Evolutionary conservation across 2,113 vertebrate species (phyloP), one percentile per base, ranked within the genome.

Genomic region (Phrynocephalus versicolor): DNA sequence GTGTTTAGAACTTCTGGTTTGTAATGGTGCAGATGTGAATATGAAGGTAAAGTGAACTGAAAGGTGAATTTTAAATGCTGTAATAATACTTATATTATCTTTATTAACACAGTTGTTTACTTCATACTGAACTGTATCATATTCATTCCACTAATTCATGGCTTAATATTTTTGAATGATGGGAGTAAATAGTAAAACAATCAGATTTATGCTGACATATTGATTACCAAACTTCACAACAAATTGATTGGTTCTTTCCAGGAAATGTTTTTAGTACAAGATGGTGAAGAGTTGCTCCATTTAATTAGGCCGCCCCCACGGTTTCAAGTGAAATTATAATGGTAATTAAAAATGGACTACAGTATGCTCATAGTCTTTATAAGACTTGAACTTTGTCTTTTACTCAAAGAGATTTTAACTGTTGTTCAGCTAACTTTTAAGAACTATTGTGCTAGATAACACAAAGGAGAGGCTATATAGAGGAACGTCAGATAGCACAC

Each of bases 1-100:
- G 82, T 99, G 99, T 91, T 96, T 99, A 95, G 98, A 99, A 94
- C 97, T 99, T 65, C 95, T 99, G n/a, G 97, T 99, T 88, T 97
- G 97, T 93, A 99, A 98, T 3, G 97, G 98, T 55, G 98, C 99
- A 3, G 98, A 99, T 85, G 97, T 99, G 92, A 99, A 99, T 94
- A 97, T 97, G 93, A 99, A 98, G 97, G 99, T 98, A 95, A 88
- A 91, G 67, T 91, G 23, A 89, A 78, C 30, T 60, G 58, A 87
- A 81, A 91, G 33, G 30, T 85, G 58, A 33, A 73, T 87, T 67
- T 16, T 6, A 55, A 86, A 45, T 19, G 35, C n/a, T 33, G 73
- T 87, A 19, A 82, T 60, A 65, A 62, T 73, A 85, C 35, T 73
- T 80, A 37, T 45, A n/a, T 51, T 37, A 37, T 41, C 16, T 72